Conservation (phyloP, 2,113 vertebrate genomes). For the Tinamus guttatus region DNA sequence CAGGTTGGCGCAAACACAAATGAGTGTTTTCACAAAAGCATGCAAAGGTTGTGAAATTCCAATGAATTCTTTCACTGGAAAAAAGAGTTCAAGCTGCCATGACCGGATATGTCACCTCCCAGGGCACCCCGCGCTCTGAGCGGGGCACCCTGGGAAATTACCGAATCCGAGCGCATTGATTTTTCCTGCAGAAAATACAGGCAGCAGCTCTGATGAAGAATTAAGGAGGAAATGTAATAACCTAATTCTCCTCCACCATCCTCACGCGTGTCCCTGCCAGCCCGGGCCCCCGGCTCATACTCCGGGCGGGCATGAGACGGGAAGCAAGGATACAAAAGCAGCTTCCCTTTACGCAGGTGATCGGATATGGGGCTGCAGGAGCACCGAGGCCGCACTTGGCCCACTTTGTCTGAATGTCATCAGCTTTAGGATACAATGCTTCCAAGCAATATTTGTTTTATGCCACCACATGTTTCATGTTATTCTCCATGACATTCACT, state of each 20-base stretch:
- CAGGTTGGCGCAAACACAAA: conserved; percentile 94
- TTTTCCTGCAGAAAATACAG: conserved; percentile 81
- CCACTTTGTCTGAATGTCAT: background rate
- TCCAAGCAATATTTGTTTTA: background rate
- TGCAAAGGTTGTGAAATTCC: conserved; percentile 89
- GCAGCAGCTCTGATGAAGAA: conserved; percentile 80
- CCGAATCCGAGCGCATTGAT: conserved; percentile 92
- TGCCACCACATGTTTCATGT: background rate
- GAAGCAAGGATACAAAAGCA: background rate
- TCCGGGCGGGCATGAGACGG: background rate
- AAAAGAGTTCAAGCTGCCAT: conserved; percentile 82
- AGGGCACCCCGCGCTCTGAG: conserved; percentile 76
- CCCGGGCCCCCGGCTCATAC: background rate
- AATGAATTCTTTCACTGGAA: conserved; percentile 79
- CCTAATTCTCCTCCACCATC: conserved; percentile 74
- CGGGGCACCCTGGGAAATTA: conserved; percentile 94
- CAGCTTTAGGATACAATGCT: background rate
- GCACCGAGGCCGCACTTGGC: background rate
- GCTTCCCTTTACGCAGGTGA: background rate
- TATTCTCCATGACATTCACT: conserved; percentile 23
- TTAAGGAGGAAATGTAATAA: conserved; percentile 80
- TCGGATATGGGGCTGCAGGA: background rate
- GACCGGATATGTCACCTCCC: conserved; percentile 91
- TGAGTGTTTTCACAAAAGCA: conserved; percentile 88
- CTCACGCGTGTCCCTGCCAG: background rate